Percentiles rank a stretch among this genome's conserved stretches.
Evolutionary conservation across 1,140 invertebrate species (phyloP).

Genomic region (Drosophila santomea): DNA sequence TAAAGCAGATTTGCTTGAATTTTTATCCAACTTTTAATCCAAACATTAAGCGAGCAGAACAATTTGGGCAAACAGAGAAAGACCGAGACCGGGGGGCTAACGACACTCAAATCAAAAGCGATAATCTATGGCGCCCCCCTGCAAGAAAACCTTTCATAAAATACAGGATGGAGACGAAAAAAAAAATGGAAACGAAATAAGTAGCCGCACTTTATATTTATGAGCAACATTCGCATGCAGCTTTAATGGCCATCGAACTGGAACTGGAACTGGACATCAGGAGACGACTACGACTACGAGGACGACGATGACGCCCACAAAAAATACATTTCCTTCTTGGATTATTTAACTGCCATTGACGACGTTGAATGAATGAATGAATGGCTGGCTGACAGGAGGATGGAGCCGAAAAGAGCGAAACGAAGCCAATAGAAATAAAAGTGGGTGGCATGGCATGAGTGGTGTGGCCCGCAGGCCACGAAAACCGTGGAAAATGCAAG

Average conservation of each 20-base stretch:
- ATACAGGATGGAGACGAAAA: slow-evolving; percentile 12
- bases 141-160: slow-evolving; percentile 63
- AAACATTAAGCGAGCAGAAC: slow-evolving; percentile 40
- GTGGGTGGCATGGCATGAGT: slow-evolving; percentile 8
- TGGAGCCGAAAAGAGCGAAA: slow-evolving; percentile 31
- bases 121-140: slow-evolving; percentile 66
- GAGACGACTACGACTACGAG: slow-evolving; percentile 17
- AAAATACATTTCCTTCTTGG: slow-evolving; percentile 72
- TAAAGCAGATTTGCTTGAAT: slow-evolving; percentile 45
- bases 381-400: slow-evolving; percentile 33
- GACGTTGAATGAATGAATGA: slow-evolving; percentile 60
- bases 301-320: slow-evolving; percentile 53
- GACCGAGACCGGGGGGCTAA: slow-evolving; percentile 38
- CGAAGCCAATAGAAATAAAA: slow-evolving; percentile 45
- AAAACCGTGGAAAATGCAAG: slow-evolving; percentile 56
- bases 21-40: slow-evolving; percentile 17
- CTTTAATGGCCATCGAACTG: slow-evolving; percentile 71
- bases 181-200: slow-evolving; percentile 44
- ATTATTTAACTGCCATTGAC: slow-evolving; percentile 71
- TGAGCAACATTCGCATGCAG: slow-evolving; percentile 71
- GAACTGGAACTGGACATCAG: slow-evolving; percentile 47
- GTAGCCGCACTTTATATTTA: slow-evolving; percentile 72
- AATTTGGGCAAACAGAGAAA: slow-evolving; percentile 41
- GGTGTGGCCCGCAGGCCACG: slow-evolving; percentile 40
- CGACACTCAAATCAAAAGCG: slow-evolving; percentile 71